Evolutionary conservation across 2,888 invertebrate genomes (phyloP), one percentile per base, ranked within the genome.

Genomic region (Baccha elongata): DNA sequence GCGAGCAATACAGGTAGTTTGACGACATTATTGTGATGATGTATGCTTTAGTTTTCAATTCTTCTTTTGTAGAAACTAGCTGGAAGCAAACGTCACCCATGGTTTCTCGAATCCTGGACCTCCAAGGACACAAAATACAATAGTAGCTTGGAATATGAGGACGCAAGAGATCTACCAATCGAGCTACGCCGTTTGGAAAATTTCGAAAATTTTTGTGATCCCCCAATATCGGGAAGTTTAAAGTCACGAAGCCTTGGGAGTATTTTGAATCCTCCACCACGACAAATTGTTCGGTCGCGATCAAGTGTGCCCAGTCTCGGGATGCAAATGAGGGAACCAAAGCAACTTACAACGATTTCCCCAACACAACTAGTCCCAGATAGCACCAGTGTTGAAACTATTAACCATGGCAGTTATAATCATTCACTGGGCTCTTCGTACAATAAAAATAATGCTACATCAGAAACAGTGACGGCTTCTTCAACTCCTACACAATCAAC

Each of bases 171-270:
- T 88, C 92, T 97, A 84, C 97, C 97, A 2, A 98, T 98, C 69
- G 98, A 98, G 91, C 91, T 98, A 68, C 93, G 97, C 29, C 93
- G 97, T 40, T 92, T 97, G 74, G 96, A 96, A 88, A 94, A 94
- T 85, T 92, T 92, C 79, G 92, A 92, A 75, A 91, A 91, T 85
- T 89, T 91, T 73, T 92, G 93, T 48, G 93, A 93, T 89, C 91
- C 92, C 6, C 91, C 94, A 11, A 92, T 94, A 44, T 90, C 92
- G 86, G 92, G 91, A 87, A 93, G 94, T 53, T 92, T 95, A 60
- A 97, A 97, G 88, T 97, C 96, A 3, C 94, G 95, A 88, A 96
- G 96, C 88, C 92, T 97, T 86, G 95, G 95, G 71, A 96, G 96
- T 88, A 96, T 97, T 78, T 93, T 95, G 62, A 95, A 95, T 85